Conservation (phyloP, 2,888 invertebrate genomes). For the Xanthorhoe designata region DNA sequence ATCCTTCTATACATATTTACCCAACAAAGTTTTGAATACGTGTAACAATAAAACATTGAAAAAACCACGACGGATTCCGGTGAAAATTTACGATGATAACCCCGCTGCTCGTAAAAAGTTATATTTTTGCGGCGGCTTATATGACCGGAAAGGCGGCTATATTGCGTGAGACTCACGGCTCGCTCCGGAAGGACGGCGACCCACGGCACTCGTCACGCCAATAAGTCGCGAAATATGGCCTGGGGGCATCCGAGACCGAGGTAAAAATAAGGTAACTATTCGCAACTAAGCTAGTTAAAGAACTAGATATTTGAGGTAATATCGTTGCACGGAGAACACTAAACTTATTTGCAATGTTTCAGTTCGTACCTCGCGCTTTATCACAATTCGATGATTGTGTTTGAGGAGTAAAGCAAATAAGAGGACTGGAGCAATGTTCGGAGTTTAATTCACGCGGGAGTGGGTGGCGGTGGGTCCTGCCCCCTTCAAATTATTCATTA, state of each 20-base stretch:
- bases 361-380: conserved; percentile 28
- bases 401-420: conserved; percentile 43
- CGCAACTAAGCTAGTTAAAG: neutral
- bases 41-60: conserved; percentile 32
- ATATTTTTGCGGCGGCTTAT: conserved; percentile 49
- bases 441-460: conserved; percentile 47
- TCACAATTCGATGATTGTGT: conserved; percentile 42
- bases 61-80: conserved; percentile 39
- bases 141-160: conserved; percentile 52
- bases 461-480: conserved; percentile 29
- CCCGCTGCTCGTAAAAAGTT: conserved; percentile 47
- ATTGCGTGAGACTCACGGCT: conserved; percentile 48
- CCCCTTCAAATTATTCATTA: conserved; percentile 58
- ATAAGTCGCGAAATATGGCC: conserved; percentile 18
- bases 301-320: conserved; percentile 6
- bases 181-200: conserved; percentile 46
- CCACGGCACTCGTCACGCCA: conserved; percentile 35
- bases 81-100: conserved; percentile 51
- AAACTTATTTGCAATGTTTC: conserved; percentile 30
- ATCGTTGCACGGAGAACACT: conserved; percentile 13
- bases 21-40: conserved; percentile 25
- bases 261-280: neutral
- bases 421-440: conserved; percentile 41
- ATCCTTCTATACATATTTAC: neutral
- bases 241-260: neutral